Evolutionary conservation across 2,888 invertebrate genomes (phyloP).

Genomic region (Plusia festucae): DNA sequence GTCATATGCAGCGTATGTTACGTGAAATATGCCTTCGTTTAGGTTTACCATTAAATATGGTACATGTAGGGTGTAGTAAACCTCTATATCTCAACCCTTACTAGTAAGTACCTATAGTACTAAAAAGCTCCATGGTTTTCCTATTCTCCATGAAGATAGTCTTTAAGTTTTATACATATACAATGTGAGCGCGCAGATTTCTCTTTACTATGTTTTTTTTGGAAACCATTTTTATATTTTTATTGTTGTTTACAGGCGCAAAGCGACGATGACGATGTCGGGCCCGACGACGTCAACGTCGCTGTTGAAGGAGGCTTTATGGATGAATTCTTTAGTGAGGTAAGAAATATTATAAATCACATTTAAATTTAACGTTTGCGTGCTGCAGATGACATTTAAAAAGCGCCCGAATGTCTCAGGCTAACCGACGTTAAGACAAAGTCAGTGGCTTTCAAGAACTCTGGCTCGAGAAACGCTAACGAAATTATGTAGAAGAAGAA

Average conservation of each 20-base stretch:
- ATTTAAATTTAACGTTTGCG: not conserved
- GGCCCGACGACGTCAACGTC: constrained; percentile 98
- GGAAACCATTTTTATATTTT: not conserved
- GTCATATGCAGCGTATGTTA: not conserved
- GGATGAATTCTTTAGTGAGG: constrained; percentile 99
- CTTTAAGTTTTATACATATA: not conserved
- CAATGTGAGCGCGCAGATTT: too few relatives aligned
- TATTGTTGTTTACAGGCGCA: constrained; percentile 92
- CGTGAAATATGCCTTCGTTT: constrained; percentile 17
- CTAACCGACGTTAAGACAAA: not conserved
- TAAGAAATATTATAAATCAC: constrained; percentile 81
- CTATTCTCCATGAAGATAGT: not conserved
- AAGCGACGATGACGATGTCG: constrained; percentile 99
- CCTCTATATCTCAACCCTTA: not conserved
- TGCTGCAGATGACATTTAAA: not conserved
- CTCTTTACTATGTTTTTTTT: constrained; percentile 1
- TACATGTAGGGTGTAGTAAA: constrained; percentile 12
- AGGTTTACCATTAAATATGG: constrained; percentile 15
- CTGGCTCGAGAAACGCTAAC: not conserved
- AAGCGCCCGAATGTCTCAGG: not conserved
- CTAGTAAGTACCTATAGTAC: not conserved
- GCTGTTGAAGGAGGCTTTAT: constrained; percentile 99
- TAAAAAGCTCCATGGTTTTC: constrained; percentile 1
- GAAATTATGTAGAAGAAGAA: not conserved
- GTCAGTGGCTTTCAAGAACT: not conserved